Conservation (phyloP, 2,797 vertebrate species). For the Tympanoctomys barrerae region DNA sequence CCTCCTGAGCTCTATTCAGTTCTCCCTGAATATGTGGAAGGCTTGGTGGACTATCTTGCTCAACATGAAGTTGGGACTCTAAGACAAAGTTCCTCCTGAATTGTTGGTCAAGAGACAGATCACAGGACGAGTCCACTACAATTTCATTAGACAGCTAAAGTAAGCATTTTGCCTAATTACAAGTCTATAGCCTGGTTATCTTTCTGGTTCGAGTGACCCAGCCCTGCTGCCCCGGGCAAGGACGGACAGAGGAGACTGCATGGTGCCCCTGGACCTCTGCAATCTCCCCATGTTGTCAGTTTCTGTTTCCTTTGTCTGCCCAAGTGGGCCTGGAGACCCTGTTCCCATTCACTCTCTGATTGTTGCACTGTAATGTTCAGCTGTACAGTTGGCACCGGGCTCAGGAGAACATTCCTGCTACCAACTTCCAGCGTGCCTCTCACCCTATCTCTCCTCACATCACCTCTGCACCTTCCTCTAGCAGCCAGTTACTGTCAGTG, state of each 20-base stretch:
- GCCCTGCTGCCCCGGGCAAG: background rate
- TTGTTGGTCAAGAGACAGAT: slow-evolving; percentile 49
- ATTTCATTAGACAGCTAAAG: slow-evolving; percentile 54
- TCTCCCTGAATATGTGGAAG: background rate
- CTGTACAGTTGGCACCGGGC: background rate
- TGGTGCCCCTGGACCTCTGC: background rate
- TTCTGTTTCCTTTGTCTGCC: slow-evolving; percentile 37
- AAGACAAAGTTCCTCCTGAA: slow-evolving; percentile 36
- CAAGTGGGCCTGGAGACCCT: background rate
- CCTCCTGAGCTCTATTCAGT: background rate
- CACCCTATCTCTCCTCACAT: background rate
- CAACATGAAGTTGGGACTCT: background rate
- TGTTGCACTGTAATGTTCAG: background rate
- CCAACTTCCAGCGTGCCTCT: background rate
- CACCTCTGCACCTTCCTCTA: background rate
- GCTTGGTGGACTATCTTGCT: background rate
- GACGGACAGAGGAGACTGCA: background rate
- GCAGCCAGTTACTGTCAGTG: background rate
- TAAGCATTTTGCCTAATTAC: slow-evolving; percentile 69
- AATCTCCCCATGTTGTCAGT: background rate
- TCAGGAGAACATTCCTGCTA: background rate
- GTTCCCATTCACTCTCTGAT: slow-evolving; percentile 38
- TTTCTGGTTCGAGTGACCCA: slow-evolving; percentile 41
- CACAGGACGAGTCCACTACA: slow-evolving; percentile 20
- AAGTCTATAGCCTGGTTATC: slow-evolving; percentile 30